These are phyloP conservation scores for Spinus olivaceus DNA, from an alignment of 2,797 vertebrate genomes.

Conservation along the genomic window DNA sequence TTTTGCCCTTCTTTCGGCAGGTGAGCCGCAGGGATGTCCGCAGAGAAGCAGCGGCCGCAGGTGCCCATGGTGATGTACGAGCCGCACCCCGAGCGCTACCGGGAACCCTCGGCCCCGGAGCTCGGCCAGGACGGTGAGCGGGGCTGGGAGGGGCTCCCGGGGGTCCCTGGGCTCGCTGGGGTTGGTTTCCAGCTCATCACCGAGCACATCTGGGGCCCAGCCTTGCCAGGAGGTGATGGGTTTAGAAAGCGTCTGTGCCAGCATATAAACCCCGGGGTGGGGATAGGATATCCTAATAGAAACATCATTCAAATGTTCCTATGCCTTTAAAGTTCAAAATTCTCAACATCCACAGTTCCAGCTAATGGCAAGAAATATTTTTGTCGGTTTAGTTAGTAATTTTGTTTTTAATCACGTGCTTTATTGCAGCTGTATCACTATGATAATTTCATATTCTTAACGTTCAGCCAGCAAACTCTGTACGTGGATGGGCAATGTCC, in stretches of 20 bases:
- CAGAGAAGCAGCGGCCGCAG: not conserved
- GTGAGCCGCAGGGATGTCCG: not conserved
- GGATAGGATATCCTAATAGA: not conserved
- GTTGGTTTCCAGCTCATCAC: accelerated
- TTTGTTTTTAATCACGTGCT: not conserved
- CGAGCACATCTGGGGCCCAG: not conserved
- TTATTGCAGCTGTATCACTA: not conserved
- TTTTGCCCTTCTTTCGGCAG: not conserved
- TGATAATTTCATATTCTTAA: not conserved
- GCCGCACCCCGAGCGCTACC: accelerated
- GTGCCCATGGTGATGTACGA: slow-evolving; percentile 28
- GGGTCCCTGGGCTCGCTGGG: accelerated
- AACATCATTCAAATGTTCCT: not conserved
- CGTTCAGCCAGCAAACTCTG: not conserved
- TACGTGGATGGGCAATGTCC: accelerated
- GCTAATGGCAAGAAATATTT: not conserved
- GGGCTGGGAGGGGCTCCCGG: not conserved
- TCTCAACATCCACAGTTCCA: not conserved
- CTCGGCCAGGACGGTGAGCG: not conserved
- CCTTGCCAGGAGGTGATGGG: not conserved
- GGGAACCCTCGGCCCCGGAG: not conserved
- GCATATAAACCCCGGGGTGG: not conserved
- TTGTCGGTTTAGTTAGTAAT: not conserved
- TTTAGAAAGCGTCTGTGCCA: not conserved
- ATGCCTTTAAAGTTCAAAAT: not conserved